Evolutionary conservation across 2,888 invertebrate genomes (phyloP), one percentile per base, ranked within the genome.

Genomic region (Atethmia centrago): DNA sequence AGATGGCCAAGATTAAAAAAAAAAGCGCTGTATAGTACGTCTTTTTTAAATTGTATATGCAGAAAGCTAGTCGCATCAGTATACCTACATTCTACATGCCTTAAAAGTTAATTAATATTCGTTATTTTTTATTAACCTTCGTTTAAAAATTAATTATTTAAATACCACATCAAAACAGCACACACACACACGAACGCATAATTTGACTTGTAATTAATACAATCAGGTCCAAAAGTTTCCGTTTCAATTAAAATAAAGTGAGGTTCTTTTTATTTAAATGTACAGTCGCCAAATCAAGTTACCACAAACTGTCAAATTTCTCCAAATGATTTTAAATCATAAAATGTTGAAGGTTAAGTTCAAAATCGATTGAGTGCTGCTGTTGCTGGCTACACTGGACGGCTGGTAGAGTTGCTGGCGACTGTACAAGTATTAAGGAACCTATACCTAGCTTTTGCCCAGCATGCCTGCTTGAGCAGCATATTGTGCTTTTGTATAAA

Each of bases 151-250:
- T 1, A 16, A 45, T 14, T 21, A 25, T 4, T 19, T 19, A 7
- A 42, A n/a, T 56, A 49, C n/a, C 8, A n/a, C 19, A 42, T 58
- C 36, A 74, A 55, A 73, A 55, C 70, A 68, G 51, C 61, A 40
- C 36, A 36, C n/a, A 80, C 68, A 74, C 63, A 79, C 79, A 59
- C 12, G 0, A 28, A 80, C 65, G 61, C 75, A 61, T 25, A n/a
- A 68, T 69, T 51, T 58, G 12, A 25, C n/a, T 1, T 31, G 0
- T 45, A 19, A 36, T n/a, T 9, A 47, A 77, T 4, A 56, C 8
- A 64, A 19, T 10, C 10, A 1, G 49, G 49, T 62, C 49, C 80
- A 82, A 82, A 77, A 82, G 69, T 77, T 82, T 82, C 67, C 77
- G 62, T 31, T 36, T n/a, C n/a, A n/a, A n/a, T n/a, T 12, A n/a